Evolutionary conservation across 37 sponge, comb jelly and placozoan genomes (phyloP).

Genomic region (Halichondria panicea): DNA sequence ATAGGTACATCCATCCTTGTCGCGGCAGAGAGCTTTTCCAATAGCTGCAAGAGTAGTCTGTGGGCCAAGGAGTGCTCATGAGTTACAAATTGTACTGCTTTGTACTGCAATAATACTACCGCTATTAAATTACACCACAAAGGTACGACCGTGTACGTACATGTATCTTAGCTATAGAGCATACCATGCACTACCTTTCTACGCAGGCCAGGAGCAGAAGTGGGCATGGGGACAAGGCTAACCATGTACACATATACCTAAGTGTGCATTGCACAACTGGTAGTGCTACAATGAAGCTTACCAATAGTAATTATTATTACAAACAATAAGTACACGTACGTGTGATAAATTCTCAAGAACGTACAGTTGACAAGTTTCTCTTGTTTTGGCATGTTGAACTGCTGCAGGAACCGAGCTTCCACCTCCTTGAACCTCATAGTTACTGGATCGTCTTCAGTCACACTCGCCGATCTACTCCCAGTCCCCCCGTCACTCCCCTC

Average conservation of each 20-base stretch:
- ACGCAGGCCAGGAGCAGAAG: too few relatives aligned
- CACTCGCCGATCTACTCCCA: not conserved
- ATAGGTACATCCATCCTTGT: conserved; percentile 97
- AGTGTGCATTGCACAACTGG: not conserved
- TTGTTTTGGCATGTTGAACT: conserved; percentile 78
- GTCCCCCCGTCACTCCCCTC: conserved; percentile 17
- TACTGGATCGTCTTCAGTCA: conserved; percentile 38
- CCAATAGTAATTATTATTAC: not conserved
- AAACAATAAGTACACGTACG: conserved; percentile 2
- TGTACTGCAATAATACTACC: too few relatives aligned
- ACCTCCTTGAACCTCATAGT: conserved; percentile 66
- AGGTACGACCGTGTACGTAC: too few relatives aligned
- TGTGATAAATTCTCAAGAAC: not conserved
- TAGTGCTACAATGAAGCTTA: not conserved
- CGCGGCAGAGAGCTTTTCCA: conserved; percentile 83
- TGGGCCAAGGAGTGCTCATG: too few relatives aligned
- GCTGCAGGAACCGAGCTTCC: conserved; percentile 65
- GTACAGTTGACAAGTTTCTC: conserved; percentile 93
- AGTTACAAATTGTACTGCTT: too few relatives aligned
- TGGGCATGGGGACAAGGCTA: too few relatives aligned
- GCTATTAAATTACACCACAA: too few relatives aligned
- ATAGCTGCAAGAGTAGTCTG: conserved; percentile 82
- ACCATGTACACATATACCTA: not conserved
- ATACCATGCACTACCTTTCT: too few relatives aligned
- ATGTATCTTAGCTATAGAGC: too few relatives aligned